Base-by-base conservation (phyloP, 2,888 invertebrate genomes). In the Dilophus febrilis region DNA sequence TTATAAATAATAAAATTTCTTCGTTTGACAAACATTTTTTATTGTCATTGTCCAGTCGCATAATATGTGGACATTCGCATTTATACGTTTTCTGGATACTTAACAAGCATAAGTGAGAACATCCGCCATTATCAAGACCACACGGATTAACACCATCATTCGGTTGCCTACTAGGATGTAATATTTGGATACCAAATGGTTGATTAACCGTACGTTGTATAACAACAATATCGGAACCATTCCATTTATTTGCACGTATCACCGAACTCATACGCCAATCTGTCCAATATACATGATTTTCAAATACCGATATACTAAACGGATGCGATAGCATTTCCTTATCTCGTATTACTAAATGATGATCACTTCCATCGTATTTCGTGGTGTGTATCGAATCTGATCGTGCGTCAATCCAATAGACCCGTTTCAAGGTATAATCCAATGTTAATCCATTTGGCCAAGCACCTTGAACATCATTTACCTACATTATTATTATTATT, bases 261-360 rank as follows among this genome's bases (percentile, higher is more conserved):
- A 92, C 82, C 45, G 83, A 78, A 57, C 85, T 86, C 41, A 78
- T 78, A 46, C 86, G 70, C 92, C 92, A 91, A 64, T 92, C 91
- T 0, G 88, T 90, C 88, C 90, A 92, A 65, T 86, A 92, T 11
- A 91, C 77, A 59, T 81, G 77, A 53, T 79, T 77, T 56, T 83
- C 88, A 65, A 81, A 88, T 42, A 90, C 67, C 0, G 85, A 73
- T 46, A 91, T 76, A 35, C 90, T 84, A 66, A 91, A 92, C 0
- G 91, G 88, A 67, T 91, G 91, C 36, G 83, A 75, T 40, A 85
- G 64, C 50, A 77, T 71, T 42, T 79, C 75, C 56, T 82, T 80
- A 39, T 77, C 77, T 45, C 73, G 70, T 19, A 32, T 17, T n/a
- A 62, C 61, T 34, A 61, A 52, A 48, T 72, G 70, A 53, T 75